Base-by-base conservation (phyloP, 2,888 invertebrate genomes). In the Drosophila fulvimacula region DNA sequence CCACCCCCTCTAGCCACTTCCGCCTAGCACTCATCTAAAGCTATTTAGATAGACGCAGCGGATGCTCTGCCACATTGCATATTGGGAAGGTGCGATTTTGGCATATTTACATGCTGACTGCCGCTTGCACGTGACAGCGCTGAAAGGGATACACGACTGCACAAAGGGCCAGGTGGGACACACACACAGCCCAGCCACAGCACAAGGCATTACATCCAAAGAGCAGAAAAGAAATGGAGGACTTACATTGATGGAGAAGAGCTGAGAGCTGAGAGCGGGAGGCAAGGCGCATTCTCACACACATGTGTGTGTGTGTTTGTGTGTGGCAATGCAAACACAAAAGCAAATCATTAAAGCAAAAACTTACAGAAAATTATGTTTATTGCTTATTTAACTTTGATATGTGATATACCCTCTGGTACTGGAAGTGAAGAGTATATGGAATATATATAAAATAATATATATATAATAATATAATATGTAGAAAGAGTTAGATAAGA, bases 351-450 rank as follows among this genome's bases (percentile, higher is more conserved):
- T 75, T 69, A 74, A 82, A 71, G 71, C 71, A 79, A 81, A 80
- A 80, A 74, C 83, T 70, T 75, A 66, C 57, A 46, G 51, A 69
- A 70, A 75, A 80, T 79, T 80, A 74, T 81, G 81, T 74, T 82
- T 82, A 69, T 77, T 74, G 51, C 55, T 55, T 71, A 73, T 68
- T 82, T 75, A 62, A 63, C 65, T 76, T 76, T 69, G 9, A 42
- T 49, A 48, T 42, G 42, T 27, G 15, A 11, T n/a, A 52, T 60
- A 41, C 51, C 24, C 51, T 66, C 5, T 11, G 5, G 0, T 11
- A 19, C 30, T 2, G n/a, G 7, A 13, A 48, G 4, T 6, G 11
- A 21, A 21, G 11, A 15, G 10, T 9, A 30, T 30, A 6, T 7
- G 6, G 30, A 30, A 30, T 30, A 30, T 30, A 7, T 30, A 30